A percentile compares a stretch with the other conserved stretches of the same genome.
Conservation (phyloP, 2,888 invertebrate species). For the Tetramorium bicarinatum region DNA sequence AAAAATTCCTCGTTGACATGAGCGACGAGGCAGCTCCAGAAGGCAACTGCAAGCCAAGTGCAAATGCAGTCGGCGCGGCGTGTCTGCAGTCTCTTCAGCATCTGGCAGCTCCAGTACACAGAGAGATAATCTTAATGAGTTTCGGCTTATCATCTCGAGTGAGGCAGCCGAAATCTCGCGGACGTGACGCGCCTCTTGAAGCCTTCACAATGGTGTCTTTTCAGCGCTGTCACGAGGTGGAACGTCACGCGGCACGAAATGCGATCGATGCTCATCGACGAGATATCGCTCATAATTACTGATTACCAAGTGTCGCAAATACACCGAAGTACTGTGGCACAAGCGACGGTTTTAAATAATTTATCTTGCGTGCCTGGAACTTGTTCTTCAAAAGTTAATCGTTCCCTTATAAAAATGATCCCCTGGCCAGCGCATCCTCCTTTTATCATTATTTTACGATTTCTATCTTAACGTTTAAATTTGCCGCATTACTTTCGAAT, state of each 20-base stretch:
- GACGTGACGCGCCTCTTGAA: constrained; percentile 29
- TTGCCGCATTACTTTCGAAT: background rate
- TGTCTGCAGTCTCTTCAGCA: constrained; percentile 43
- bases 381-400: background rate
- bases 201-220: constrained; percentile 39
- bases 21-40: constrained; percentile 20
- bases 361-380: constrained; percentile 19
- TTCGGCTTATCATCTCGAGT: constrained; percentile 35
- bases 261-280: constrained; percentile 29
- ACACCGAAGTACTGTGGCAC: constrained; percentile 11
- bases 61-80: constrained; percentile 46
- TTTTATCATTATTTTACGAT: background rate
- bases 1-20: constrained; percentile 44
- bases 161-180: constrained; percentile 43
- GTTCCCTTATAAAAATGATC: background rate
- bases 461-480: background rate
- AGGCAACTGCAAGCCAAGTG: constrained; percentile 32
- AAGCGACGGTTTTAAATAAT: constrained; percentile 24
- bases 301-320: constrained; percentile 36
- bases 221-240: constrained; percentile 27
- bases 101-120: constrained; percentile 39
- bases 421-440: background rate
- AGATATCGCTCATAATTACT: constrained; percentile 60
- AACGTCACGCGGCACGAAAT: constrained; percentile 25
- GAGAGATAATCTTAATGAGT: constrained; percentile 52